A percentile compares a stretch with the other conserved stretches of the same genome.
Evolutionary conservation across 2,797 vertebrate genomes (phyloP).

Genomic region (Cuniculus paca): DNA sequence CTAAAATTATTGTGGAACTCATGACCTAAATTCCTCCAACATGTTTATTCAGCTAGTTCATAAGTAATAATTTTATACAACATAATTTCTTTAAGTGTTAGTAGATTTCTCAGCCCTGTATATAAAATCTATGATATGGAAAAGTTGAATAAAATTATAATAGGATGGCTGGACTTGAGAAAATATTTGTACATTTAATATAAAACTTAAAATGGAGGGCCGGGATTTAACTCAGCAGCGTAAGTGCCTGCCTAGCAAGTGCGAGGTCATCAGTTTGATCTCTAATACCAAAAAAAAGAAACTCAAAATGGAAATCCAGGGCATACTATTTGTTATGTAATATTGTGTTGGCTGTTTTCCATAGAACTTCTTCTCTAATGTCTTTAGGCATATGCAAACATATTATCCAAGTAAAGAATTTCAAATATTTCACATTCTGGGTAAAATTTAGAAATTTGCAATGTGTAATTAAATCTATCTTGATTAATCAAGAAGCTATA

Average conservation of each 20-base stretch:
- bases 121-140: slow-evolving; percentile 26
- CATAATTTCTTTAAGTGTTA: slow-evolving; percentile 42
- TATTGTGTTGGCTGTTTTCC: neutral
- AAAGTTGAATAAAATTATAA: slow-evolving; percentile 60
- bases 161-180: slow-evolving; percentile 1
- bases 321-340: neutral
- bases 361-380: neutral
- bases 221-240: no score
- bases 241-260: no score
- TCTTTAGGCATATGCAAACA: neutral
- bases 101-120: slow-evolving; percentile 29
- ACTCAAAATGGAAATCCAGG: neutral
- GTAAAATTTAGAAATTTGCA: slow-evolving; percentile 21
- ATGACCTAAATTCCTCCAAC: neutral
- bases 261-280: no score
- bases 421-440: neutral
- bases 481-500: neutral
- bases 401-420: neutral
- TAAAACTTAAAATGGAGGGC: neutral
- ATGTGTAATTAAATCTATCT: neutral
- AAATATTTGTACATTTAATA: slow-evolving; percentile 10
- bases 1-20: neutral
- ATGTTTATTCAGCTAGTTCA: slow-evolving; percentile 49
- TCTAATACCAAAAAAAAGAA: no score
- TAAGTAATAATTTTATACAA: slow-evolving; percentile 3